Evolutionary conservation across 1,140 invertebrate species (phyloP).

Genomic region (Drosophila novamexicana): DNA sequence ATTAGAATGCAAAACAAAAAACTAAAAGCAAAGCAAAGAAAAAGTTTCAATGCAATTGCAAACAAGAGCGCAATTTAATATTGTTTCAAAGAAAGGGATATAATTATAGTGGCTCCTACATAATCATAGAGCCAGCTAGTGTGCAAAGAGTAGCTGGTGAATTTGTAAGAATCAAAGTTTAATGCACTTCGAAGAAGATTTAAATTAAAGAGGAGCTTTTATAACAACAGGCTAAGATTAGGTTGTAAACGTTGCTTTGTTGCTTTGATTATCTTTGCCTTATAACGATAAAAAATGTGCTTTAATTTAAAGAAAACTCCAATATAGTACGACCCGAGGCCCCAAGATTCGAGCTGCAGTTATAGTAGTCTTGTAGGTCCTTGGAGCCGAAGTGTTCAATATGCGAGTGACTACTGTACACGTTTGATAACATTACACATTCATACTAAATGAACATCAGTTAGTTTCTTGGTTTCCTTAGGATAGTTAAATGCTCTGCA

Average conservation of each 20-base stretch:
- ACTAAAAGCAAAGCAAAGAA: conserved; percentile 20
- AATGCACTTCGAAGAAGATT: not conserved
- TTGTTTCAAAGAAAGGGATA: conserved; percentile 21
- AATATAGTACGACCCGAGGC: too few relatives aligned
- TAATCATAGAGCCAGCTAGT: conserved; percentile 9
- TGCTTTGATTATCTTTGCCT: too few relatives aligned
- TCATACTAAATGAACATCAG: not conserved
- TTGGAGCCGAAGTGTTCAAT: too few relatives aligned
- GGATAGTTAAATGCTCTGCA: not conserved
- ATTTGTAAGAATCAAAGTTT: not conserved
- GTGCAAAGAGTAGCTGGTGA: not conserved
- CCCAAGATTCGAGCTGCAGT: too few relatives aligned
- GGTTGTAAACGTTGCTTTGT: too few relatives aligned
- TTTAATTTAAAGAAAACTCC: too few relatives aligned
- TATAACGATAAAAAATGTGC: too few relatives aligned
- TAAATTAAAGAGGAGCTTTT: not conserved
- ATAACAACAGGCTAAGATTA: not conserved
- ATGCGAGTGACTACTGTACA: too few relatives aligned
- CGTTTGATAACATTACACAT: not conserved
- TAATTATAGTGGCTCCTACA: conserved; percentile 19
- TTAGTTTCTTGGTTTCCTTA: not conserved
- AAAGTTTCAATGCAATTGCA: conserved; percentile 42
- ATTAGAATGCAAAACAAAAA: conserved; percentile 39
- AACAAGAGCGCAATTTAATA: conserved; percentile 23
- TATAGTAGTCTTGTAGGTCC: too few relatives aligned